Evolutionary conservation across 2,797 vertebrate species (phyloP).

Genomic region (Anguilla marmorata): DNA sequence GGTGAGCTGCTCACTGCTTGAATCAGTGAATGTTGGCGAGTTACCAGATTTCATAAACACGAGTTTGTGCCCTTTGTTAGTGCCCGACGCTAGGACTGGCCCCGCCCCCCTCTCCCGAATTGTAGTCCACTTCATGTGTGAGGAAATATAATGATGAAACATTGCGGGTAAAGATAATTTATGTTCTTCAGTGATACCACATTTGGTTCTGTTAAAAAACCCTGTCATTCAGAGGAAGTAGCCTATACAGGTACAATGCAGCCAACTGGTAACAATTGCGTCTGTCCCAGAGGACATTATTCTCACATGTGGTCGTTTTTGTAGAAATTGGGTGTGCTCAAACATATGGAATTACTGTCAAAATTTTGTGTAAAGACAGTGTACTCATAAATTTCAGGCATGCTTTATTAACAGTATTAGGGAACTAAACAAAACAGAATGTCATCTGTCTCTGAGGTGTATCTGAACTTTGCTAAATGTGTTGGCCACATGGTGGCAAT

Average conservation of each 20-base stretch:
- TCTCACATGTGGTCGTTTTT: no score
- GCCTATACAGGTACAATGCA: neutral
- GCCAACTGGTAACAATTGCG: no score
- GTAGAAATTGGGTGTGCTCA: neutral
- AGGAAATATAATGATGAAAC: neutral
- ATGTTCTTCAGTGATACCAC: neutral
- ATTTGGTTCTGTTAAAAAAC: neutral
- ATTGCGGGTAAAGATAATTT: neutral
- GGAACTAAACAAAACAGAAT: neutral
- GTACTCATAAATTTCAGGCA: conserved; percentile 37
- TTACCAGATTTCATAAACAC: conserved; percentile 41
- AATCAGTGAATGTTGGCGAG: conserved; percentile 59
- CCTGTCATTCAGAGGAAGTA: neutral
- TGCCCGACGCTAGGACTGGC: no score
- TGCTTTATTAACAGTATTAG: neutral
- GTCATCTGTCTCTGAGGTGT: neutral
- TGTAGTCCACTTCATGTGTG: neutral
- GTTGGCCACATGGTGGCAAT: neutral
- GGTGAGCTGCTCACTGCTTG: conserved; percentile 62
- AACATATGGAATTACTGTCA: no score
- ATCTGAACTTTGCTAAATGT: neutral
- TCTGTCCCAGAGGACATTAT: neutral
- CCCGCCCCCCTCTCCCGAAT: neutral
- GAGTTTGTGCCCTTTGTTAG: neutral
- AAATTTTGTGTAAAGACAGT: neutral